Evolutionary conservation across 2,888 invertebrate species (phyloP), one percentile per base, ranked within the genome.

Genomic region (Heteromurus nitidus): DNA sequence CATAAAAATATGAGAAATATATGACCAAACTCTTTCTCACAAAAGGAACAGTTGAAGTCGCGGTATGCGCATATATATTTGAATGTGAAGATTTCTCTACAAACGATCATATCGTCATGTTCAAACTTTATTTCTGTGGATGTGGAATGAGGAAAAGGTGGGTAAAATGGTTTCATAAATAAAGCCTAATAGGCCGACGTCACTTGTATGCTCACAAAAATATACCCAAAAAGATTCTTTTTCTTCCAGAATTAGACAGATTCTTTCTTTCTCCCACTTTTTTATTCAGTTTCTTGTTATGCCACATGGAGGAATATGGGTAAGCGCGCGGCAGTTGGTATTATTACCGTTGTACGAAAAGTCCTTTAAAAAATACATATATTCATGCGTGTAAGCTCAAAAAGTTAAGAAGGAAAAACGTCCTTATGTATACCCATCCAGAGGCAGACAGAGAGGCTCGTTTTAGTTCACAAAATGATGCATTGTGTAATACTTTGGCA

Each of bases 91-190:
- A 9, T 36, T 36, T 36, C 36, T 13, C 36, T 47, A 11, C 47
- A 11, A n/a, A n/a, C n/a, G 11, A 24, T 55, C 22, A 58, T 30
- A 28, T 47, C 47, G 73, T 74, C 30, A 62, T 31, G 7, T 22
- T 64, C 18, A 50, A 24, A 16, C 60, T 72, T 72, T 44, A 20
- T 60, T 50, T 58, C 53, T 76, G 70, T 30, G 42, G 42, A 62
- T 13, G 62, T 64, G 76, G 82, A 85, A 85, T 80, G 82, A 50
- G 86, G 58, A 85, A 84, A 86, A 85, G 85, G 86, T 84, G 84
- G 83, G 80, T 80, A 82, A 83, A 82, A 82, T 81, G 77, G 82
- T 73, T 65, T 82, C 86, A 85, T 86, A 86, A 86, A 86, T 86
- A 84, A 85, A 53, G 44, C 42, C 81, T 81, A 86, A 85, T 84